Percentiles rank a stretch among this genome's conserved stretches.
phyloP scores from a whole-genome alignment of 2,113 vertebrate genomes.

The Candoia aspera region DNA sequence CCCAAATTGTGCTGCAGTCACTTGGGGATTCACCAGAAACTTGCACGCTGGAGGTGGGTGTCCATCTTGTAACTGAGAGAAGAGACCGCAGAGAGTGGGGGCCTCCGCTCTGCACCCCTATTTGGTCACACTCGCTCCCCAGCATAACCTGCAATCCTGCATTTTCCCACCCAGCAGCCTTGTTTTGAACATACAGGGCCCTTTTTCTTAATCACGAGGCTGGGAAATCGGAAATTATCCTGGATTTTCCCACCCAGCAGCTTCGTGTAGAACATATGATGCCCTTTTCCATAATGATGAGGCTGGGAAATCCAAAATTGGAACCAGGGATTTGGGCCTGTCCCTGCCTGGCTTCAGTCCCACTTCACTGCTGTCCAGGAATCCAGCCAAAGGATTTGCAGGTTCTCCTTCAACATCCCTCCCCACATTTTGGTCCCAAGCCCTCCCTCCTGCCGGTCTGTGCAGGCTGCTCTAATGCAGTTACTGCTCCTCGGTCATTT shows the following conservation, averaged over 20 bases:
- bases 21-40: neutral
- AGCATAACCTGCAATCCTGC: neutral
- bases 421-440: neutral
- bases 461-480: slow-evolving; percentile 2
- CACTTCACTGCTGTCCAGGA: neutral
- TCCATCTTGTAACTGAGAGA: neutral
- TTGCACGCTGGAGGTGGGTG: neutral
- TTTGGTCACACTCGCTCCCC: neutral
- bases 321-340: neutral
- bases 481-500: neutral
- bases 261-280: neutral
- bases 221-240: neutral
- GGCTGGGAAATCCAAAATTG: neutral
- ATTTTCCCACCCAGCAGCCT: neutral
- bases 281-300: neutral
- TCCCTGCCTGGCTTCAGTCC: neutral
- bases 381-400: neutral
- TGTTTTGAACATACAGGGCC: neutral
- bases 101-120: neutral
- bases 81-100: neutral
- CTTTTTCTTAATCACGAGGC: neutral
- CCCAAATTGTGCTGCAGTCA: neutral
- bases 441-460: neutral
- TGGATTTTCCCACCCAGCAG: neutral
- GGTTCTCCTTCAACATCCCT: slow-evolving; percentile 10